Evolutionary conservation across 2,797 vertebrate genomes (phyloP).

Genomic region (Brachyalestes nurse): DNA sequence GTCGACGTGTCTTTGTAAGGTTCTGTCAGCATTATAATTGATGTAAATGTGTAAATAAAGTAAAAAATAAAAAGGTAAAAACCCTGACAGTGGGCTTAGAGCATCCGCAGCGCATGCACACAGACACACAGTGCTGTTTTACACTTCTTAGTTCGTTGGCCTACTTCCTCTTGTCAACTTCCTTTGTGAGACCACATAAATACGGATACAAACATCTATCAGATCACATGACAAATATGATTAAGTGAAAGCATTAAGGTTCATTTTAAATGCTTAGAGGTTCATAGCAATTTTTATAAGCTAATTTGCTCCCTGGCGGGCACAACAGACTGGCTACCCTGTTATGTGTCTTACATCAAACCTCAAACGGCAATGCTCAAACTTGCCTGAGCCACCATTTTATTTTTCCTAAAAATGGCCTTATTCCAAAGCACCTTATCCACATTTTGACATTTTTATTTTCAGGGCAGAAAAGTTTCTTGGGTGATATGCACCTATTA

Average conservation of each 20-base stretch:
- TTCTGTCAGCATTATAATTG: neutral
- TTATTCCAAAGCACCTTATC: too few species aligned
- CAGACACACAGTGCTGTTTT: conserved; percentile 37
- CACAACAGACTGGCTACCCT: neutral
- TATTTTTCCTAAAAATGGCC: neutral
- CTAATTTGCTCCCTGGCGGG: neutral
- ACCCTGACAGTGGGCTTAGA: neutral
- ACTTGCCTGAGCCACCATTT: neutral
- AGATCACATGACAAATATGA: conserved; percentile 36
- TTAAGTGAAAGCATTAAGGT: neutral
- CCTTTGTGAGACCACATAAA: conserved; percentile 69
- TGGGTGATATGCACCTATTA: neutral
- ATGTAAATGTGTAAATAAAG: neutral
- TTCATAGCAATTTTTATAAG: neutral
- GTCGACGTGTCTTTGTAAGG: neutral
- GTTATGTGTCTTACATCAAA: neutral
- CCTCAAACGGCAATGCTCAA: neutral
- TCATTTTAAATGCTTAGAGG: neutral
- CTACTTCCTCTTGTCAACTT: conserved; percentile 70
- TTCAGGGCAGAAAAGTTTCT: neutral
- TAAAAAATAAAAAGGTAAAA: neutral
- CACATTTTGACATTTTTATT: neutral
- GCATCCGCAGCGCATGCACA: conserved; percentile 1
- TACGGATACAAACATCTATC: conserved; percentile 43
- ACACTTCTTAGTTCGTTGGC: conserved; percentile 49